These are phyloP conservation scores for Leptobrachium leishanense DNA, from an alignment of 2,113 vertebrate genomes.

Conservation along the genomic window DNA sequence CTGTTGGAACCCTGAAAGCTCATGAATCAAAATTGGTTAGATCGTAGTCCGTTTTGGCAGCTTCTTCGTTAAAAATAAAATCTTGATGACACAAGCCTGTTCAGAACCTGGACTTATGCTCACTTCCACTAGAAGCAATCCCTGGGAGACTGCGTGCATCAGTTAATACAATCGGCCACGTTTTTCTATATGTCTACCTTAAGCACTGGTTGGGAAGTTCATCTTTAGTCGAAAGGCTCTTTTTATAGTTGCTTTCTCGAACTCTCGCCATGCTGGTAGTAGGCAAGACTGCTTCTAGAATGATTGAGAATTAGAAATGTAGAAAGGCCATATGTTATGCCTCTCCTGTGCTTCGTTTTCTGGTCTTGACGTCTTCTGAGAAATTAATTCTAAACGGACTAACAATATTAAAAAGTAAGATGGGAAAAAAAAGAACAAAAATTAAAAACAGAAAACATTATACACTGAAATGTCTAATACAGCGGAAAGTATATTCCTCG, in stretches of 20 bases:
- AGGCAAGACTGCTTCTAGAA: conserved; percentile 64
- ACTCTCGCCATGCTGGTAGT: conserved; percentile 62
- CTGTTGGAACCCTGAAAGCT: conserved; percentile 93
- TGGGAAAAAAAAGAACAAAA: background rate
- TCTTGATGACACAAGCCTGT: conserved; percentile 65
- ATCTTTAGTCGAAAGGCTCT: conserved; percentile 64
- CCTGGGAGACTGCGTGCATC: conserved; percentile 66
- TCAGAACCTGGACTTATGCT: conserved; percentile 62
- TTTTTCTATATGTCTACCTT: conserved; percentile 69
- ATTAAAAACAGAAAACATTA: background rate
- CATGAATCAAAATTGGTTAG: conserved; percentile 91
- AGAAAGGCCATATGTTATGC: conserved; percentile 63
- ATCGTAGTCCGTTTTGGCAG: conserved; percentile 71
- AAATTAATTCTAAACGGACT: conserved; percentile 21
- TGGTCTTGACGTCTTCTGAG: conserved; percentile 23
- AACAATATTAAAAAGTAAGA: conserved; percentile 13
- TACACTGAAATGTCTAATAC: conserved; percentile 30
- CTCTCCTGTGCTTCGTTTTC: conserved; percentile 64
- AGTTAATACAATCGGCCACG: conserved; percentile 71
- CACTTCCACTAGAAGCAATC: conserved; percentile 62
- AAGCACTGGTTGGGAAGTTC: conserved; percentile 63
- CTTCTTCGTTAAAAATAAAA: conserved; percentile 52
- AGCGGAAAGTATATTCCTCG: conserved; percentile 22
- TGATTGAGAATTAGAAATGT: conserved; percentile 63
- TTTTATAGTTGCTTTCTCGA: conserved; percentile 70